Evolutionary conservation across 2,797 vertebrate genomes (phyloP).

Genomic region (Schizopygopsis pylzovi): DNA sequence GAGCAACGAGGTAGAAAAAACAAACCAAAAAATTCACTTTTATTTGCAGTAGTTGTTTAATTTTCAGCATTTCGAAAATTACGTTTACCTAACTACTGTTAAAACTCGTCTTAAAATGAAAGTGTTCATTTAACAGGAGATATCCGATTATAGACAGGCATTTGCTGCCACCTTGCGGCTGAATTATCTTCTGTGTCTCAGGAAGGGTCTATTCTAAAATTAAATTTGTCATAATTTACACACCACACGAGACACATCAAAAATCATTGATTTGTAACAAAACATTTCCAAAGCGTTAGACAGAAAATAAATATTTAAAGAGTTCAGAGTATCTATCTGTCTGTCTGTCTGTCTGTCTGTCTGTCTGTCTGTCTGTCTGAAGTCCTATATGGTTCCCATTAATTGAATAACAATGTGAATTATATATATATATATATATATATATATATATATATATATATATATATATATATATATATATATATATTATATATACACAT

Average conservation of each 20-base stretch:
- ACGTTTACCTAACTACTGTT: not conserved
- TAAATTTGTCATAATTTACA: not conserved
- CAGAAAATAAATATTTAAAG: not conserved
- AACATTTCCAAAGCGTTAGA: not conserved
- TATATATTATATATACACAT: too few species aligned
- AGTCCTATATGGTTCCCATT: not conserved
- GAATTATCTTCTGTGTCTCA: not conserved
- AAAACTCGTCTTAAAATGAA: not conserved
- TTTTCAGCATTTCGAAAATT: not conserved
- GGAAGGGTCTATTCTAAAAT: not conserved
- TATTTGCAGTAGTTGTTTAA: not conserved
- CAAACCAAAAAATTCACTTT: not conserved
- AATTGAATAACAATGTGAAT: not conserved
- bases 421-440: too few species aligned
- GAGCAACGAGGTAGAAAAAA: not conserved
- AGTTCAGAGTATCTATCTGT: too few species aligned
- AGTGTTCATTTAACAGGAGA: not conserved
- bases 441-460: too few species aligned
- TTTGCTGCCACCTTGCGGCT: conserved; percentile 53
- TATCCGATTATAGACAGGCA: not conserved
- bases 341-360: too few species aligned
- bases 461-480: too few species aligned
- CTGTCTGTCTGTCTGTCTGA: too few species aligned
- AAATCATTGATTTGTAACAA: not conserved
- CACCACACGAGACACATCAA: not conserved